Base-by-base conservation (phyloP, 2,888 invertebrate species). In the Ashinkailepas kermadecensis region DNA sequence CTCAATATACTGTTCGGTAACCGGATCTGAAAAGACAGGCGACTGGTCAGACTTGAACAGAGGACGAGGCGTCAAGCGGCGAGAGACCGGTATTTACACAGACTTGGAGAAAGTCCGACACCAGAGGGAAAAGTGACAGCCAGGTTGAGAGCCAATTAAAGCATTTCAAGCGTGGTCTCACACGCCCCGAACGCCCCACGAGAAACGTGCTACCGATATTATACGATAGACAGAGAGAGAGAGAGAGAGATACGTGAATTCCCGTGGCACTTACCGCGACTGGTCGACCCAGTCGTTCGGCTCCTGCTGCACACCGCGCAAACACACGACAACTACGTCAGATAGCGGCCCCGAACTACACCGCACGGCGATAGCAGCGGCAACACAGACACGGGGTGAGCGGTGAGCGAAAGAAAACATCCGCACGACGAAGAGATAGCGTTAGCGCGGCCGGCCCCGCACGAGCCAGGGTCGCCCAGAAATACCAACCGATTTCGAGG, bases 1-100 rank as follows among this genome's bases (percentile, higher is more conserved):
- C 25, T 25, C 25, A 21, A 67, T 67, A 70, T 70, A 70, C 70
- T 39, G 70, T 70, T 39, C 70, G 25, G 15, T 70, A 15, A 70
- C 70, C 10, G 70, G 70, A 70, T 70, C 70, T 70, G 70, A 39
- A 70, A 70, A 23, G 15, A 70, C 70, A 23, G 70, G 62, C 18
- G 62, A 18, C 62, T 15, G 62, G 62, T 62, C 18, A 62, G 62
- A 62, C 62, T 13, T 0, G 62, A 12, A 18, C 39, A 39, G 39
- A 39, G 39, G 1, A 39, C 13, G 18, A 62, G 18, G 62, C 62
- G 62, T 2, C 62, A 18, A 18, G 7, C 62, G 62, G 7, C 12
- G 70, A 13, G 39, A 13, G 39, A 15, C 12, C 39, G 70, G 39
- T 70, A 70, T 70, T 70, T 70, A 70, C 70, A 70, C 70, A 13